phyloP scores from a whole-genome alignment of 2,797 vertebrate species.

The Syndactyla subalaris region DNA sequence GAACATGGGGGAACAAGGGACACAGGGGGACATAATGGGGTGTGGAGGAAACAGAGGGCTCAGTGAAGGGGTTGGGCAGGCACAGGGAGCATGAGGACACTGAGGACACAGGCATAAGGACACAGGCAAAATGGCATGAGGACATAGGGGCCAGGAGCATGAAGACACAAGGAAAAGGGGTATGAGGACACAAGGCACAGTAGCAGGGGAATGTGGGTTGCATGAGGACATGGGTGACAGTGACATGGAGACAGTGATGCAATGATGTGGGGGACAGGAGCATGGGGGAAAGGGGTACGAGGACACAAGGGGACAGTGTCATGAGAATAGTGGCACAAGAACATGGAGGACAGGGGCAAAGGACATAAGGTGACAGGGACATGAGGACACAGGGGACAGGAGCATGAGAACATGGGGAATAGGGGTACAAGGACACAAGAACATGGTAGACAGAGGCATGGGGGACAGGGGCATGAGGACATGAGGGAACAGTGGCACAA shows the following conservation, averaged over 20 bases:
- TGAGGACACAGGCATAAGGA: not conserved
- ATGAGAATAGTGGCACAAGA: not conserved
- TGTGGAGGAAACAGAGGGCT: not conserved
- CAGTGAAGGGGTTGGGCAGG: too few relatives aligned
- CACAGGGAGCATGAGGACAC: not conserved
- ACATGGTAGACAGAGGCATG: not conserved
- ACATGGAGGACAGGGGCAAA: not conserved
- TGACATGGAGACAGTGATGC: not conserved
- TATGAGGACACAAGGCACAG: not conserved
- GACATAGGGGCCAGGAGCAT: fast-evolving
- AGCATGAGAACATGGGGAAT: not conserved
- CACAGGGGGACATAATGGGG: not conserved
- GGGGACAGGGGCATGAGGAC: not conserved
- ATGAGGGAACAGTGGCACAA: not conserved
- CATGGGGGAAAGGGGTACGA: not conserved
- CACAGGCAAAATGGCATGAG: not conserved
- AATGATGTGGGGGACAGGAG: not conserved
- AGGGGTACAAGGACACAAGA: not conserved
- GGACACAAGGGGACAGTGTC: not conserved
- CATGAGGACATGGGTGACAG: not conserved
- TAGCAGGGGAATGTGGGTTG: not conserved
- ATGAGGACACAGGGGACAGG: too few relatives aligned
- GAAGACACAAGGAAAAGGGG: fast-evolving
- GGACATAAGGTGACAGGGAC: too few relatives aligned
- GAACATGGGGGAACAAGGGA: not conserved